These are phyloP conservation scores for Cantharis rufa DNA, from an alignment of 2,888 invertebrate species.

Conservation along the genomic window DNA sequence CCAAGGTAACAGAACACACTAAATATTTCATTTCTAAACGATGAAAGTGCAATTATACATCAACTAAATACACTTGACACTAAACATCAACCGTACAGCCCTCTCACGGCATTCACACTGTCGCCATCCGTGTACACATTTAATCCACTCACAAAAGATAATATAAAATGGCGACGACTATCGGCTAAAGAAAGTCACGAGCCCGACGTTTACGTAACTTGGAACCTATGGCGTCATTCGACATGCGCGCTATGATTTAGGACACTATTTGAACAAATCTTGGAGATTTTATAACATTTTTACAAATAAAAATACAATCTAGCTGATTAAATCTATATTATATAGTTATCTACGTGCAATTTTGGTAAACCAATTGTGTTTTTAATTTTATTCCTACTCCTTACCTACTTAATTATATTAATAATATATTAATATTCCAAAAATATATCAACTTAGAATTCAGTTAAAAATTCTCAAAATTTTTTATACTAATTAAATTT, in stretches of 20 bases:
- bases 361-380: neutral
- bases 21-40: constrained; percentile 49
- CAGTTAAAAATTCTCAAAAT: neutral
- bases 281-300: neutral
- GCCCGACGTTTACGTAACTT: constrained; percentile 49
- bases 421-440: neutral
- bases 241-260: constrained; percentile 29
- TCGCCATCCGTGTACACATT: constrained; percentile 41
- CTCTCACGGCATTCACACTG: constrained; percentile 43
- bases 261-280: constrained; percentile 15
- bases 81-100: constrained; percentile 33
- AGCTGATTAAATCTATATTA: neutral
- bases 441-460: neutral
- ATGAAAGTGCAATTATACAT: constrained; percentile 35
- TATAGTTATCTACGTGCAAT: neutral
- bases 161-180: constrained; percentile 50
- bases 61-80: constrained; percentile 31
- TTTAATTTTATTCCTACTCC: neutral
- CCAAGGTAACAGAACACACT: constrained; percentile 47
- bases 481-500: too few relatives aligned
- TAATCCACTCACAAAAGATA: constrained; percentile 44
- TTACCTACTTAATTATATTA: too few relatives aligned
- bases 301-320: neutral
- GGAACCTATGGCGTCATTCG: constrained; percentile 31
- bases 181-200: constrained; percentile 49